Conservation (phyloP, 2,113 vertebrate genomes). For the Pelecanoides urinatrix region DNA sequence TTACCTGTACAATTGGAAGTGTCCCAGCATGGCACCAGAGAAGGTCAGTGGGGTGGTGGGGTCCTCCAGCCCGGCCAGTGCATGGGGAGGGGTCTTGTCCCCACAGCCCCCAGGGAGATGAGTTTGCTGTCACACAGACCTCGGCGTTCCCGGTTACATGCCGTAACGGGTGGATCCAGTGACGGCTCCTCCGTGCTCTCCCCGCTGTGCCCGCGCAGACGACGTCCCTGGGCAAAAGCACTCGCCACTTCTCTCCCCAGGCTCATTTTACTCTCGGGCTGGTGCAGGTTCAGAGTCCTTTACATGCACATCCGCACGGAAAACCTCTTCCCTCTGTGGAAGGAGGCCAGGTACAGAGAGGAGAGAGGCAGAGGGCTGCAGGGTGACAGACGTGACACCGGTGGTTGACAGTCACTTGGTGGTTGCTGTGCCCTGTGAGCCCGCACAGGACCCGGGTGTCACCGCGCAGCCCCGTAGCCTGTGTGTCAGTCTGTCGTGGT, state of each 20-base stretch:
- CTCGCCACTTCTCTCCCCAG: not conserved
- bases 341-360: not conserved
- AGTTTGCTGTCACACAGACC: not conserved
- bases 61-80: not conserved
- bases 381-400: not conserved
- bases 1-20: conserved; percentile 99
- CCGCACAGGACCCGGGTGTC: rapidly evolving
- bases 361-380: not conserved
- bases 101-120: not conserved
- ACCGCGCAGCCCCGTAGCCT: not conserved
- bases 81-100: not conserved
- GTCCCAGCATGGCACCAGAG: conserved; percentile 96
- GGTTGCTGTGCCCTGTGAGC: not conserved
- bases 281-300: not conserved
- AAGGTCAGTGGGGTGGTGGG: conserved; percentile 77
- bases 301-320: rapidly evolving
- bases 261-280: not conserved
- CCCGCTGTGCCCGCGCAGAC: not conserved
- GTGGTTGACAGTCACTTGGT: not conserved
- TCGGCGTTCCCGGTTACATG: rapidly evolving
- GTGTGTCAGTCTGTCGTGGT: not conserved
- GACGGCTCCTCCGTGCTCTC: not conserved
- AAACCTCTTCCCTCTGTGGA: not conserved
- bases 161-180: not conserved
- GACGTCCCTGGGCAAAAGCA: not conserved